These are phyloP conservation scores for Bolborhynchus lineola DNA, from an alignment of 2,113 vertebrate genomes.

Conservation along the genomic window DNA sequence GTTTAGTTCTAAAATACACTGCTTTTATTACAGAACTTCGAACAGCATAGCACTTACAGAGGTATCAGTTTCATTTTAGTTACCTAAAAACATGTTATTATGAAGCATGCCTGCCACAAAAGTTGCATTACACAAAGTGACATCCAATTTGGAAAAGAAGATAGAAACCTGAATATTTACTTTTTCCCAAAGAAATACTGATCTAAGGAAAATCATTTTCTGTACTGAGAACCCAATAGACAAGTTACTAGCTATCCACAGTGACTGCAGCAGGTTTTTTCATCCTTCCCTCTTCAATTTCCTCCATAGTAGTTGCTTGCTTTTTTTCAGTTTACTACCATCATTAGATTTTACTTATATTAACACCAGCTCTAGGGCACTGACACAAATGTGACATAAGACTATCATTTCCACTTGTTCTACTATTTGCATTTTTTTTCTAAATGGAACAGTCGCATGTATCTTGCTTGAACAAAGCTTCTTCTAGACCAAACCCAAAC, in stretches of 20 bases:
- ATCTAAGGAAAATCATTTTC: background rate
- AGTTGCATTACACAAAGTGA: background rate
- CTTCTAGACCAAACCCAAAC: background rate
- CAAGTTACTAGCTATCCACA: background rate
- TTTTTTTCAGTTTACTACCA: background rate
- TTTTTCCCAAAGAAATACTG: background rate
- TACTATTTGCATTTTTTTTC: background rate
- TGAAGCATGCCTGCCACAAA: background rate
- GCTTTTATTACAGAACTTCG: background rate
- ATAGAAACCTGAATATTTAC: background rate
- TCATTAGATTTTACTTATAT: background rate
- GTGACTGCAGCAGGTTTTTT: background rate
- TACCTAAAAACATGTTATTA: slow-evolving; percentile 32
- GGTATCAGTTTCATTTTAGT: background rate
- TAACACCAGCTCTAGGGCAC: background rate
- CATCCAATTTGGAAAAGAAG: background rate
- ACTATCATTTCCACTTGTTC: background rate
- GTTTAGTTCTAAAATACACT: background rate
- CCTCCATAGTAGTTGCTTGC: background rate
- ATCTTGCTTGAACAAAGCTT: background rate
- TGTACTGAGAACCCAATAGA: background rate
- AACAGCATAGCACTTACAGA: background rate
- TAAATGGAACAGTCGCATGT: background rate
- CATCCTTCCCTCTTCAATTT: background rate
- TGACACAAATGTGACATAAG: background rate